These are phyloP conservation scores for Andinoacara biseriatus DNA, from an alignment of 2,113 vertebrate genomes.

Conservation along the genomic window DNA sequence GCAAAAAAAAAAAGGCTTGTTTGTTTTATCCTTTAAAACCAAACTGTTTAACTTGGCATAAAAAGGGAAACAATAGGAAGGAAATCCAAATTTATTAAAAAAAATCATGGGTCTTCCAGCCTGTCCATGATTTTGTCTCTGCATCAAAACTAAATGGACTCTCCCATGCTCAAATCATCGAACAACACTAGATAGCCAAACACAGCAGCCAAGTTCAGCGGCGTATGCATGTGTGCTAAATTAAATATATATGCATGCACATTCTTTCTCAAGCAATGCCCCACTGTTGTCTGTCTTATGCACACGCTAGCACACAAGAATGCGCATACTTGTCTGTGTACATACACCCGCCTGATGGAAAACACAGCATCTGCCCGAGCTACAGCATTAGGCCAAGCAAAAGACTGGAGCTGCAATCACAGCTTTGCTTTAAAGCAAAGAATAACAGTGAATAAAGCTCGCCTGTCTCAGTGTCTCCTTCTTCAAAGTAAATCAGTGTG, in stretches of 20 bases:
- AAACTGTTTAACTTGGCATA: background rate
- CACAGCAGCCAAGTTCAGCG: slow-evolving; percentile 46
- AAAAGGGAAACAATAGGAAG: background rate
- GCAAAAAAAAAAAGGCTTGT: too few relatives aligned
- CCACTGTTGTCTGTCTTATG: background rate
- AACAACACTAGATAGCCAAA: background rate
- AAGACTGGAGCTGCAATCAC: slow-evolving; percentile 27
- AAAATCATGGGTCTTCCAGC: background rate
- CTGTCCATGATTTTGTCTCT: background rate
- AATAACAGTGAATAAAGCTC: slow-evolving; percentile 25
- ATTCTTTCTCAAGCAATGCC: slow-evolving; percentile 20
- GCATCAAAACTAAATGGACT: slow-evolving; percentile 9
- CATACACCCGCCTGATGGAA: slow-evolving; percentile 22
- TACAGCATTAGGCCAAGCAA: slow-evolving; percentile 40
- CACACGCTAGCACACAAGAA: slow-evolving; percentile 5
- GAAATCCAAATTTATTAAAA: background rate
- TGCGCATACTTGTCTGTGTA: slow-evolving; percentile 5
- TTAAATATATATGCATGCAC: slow-evolving; percentile 24
- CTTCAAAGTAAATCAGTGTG: background rate
- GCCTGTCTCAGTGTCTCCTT: background rate
- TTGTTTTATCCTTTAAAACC: background rate
- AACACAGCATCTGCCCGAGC: slow-evolving; percentile 23
- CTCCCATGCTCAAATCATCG: slow-evolving; percentile 24
- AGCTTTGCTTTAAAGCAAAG: slow-evolving; percentile 31
- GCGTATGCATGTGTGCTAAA: slow-evolving; percentile 16